A percentile compares a stretch with the other conserved stretches of the same genome.
These are phyloP conservation scores for Labeo rohita DNA, from an alignment of 2,113 vertebrate genomes.

Conservation along the genomic window DNA sequence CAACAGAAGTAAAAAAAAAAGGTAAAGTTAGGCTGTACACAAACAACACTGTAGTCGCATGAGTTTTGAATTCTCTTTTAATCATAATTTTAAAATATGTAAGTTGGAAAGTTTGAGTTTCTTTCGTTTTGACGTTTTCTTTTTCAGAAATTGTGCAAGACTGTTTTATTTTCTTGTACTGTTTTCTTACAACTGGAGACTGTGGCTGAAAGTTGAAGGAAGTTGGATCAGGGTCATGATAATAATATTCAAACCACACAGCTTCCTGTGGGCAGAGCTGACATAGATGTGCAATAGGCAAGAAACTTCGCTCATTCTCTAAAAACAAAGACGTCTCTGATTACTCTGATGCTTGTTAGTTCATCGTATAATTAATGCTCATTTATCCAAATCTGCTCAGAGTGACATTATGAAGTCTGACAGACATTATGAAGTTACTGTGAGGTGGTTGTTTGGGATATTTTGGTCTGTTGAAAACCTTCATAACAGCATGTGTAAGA, in stretches of 20 bases:
- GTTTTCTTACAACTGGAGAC: background rate
- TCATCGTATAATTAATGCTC: background rate
- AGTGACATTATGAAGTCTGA: background rate
- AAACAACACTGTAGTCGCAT: background rate
- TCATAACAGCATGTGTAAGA: background rate
- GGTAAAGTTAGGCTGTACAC: background rate
- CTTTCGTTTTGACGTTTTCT: background rate
- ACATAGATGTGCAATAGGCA: constrained; percentile 1
- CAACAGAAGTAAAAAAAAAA: background rate
- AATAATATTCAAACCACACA: background rate
- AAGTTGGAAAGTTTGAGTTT: background rate
- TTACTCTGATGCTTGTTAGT: background rate
- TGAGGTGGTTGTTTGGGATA: background rate
- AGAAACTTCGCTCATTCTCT: background rate
- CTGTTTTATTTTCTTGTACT: background rate
- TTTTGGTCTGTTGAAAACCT: background rate
- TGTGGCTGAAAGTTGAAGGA: background rate
- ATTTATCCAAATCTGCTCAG: background rate
- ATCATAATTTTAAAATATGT: background rate
- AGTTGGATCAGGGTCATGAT: constrained; percentile 5
- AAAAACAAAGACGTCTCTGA: background rate
- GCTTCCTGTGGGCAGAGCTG: background rate
- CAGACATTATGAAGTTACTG: background rate
- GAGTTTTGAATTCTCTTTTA: background rate
- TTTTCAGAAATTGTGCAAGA: background rate